Conservation (phyloP, 2,888 invertebrate species). For the Drosophila dives region DNA sequence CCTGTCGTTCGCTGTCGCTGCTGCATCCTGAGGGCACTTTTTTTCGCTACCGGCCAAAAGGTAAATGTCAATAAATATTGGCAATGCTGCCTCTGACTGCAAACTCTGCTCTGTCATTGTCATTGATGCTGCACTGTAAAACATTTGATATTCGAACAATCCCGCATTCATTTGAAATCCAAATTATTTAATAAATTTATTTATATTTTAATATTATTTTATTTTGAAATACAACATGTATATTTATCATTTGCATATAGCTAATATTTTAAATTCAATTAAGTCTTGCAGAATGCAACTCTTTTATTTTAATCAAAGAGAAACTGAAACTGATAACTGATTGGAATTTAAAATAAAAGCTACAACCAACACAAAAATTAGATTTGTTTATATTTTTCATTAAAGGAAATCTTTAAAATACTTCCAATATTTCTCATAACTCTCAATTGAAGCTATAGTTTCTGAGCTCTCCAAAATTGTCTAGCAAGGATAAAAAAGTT, state of each 20-base stretch:
- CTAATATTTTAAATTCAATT: background rate
- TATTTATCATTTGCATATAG: background rate
- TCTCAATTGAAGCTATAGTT: background rate
- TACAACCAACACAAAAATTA: background rate
- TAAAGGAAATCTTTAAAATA: background rate
- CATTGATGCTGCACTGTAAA: constrained; percentile 25
- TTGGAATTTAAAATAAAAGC: background rate
- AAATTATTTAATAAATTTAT: background rate
- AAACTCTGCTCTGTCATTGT: constrained; percentile 38
- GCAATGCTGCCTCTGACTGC: constrained; percentile 50
- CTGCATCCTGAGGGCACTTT: constrained; percentile 57
- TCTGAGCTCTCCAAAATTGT: background rate
- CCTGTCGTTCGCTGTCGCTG: constrained; percentile 38
- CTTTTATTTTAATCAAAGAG: background rate
- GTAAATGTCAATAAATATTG: constrained; percentile 81
- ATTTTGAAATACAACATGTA: background rate
- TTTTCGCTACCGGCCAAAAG: constrained; percentile 43
- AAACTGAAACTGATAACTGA: background rate
- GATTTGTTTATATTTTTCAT: background rate
- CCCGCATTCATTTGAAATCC: background rate
- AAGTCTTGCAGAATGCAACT: background rate
- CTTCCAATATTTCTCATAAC: background rate
- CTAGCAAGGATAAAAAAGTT: background rate
- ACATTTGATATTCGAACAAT: background rate
- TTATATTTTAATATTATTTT: background rate